Base-by-base conservation (phyloP, 2,888 invertebrate species). In the Coleophora deauratella region DNA sequence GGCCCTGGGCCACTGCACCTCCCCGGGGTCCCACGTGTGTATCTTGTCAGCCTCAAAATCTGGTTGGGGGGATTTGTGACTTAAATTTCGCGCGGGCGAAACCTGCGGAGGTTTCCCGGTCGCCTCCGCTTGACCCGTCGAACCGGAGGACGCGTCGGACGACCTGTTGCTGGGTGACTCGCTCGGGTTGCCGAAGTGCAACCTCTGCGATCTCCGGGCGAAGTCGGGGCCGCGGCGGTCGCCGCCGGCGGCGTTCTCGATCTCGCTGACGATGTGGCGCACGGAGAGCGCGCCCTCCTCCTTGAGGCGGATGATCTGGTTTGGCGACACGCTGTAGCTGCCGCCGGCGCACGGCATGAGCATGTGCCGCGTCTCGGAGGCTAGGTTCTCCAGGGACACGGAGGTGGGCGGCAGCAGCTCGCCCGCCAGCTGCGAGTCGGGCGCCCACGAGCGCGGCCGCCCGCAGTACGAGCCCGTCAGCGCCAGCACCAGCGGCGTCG, bases 311-410 rank as follows among this genome's bases (percentile, higher is more conserved):
- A 95, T 91, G 59, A 95, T 94, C 86, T 95, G 93, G 75, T 96
- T 96, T 57, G 95, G 96, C 35, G 96, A 95, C 27, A 96, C 95
- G 70, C 95, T 95, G 76, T 96, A 96, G 53, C 92, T 91, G 31
- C 95, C 96, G 72, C 93, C 93, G 58, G 92, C 93, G 67, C 93
- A 95, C 1, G 95, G 94, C 89, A 95, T 91, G 50, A 95, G 86
- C 68, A 94, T 91, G 70, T 94, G 93, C 35, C 92, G 87, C n/a
- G 91, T 89, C 62, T 89, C 88, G 47, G 88, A 87, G 47, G 87
- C 86, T 28, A 92, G 78, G 70, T 90, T 89, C 72, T 92, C 92
- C 46, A 92, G 73, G 9, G 92, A 92, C 37, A 91, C 88, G 38
- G 91, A 92, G 44, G 90, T 82, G 39, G 90, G 90, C 43, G 87